phyloP scores from a whole-genome alignment of 2,113 vertebrate genomes.

The Crotalus horridus region DNA sequence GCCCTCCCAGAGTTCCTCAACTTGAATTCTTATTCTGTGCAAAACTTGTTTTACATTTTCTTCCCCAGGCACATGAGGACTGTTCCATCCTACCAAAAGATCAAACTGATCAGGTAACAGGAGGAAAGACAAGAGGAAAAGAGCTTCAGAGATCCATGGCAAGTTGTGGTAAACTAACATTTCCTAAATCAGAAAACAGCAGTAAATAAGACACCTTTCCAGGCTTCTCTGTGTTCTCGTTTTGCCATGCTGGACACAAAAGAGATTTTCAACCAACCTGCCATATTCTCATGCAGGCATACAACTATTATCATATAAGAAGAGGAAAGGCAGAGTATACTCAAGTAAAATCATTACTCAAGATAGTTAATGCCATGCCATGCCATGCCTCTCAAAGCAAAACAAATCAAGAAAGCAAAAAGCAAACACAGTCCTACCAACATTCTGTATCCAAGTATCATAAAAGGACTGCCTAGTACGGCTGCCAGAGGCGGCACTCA shows the following conservation, averaged over 20 bases:
- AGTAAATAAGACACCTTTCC: neutral
- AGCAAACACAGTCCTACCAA: neutral
- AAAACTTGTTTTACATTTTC: neutral
- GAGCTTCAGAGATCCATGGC: slow-evolving; percentile 4
- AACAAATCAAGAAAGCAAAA: neutral
- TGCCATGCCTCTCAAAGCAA: neutral
- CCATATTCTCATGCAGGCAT: neutral
- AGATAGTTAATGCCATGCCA: neutral
- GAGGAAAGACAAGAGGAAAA: neutral
- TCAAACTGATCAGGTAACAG: slow-evolving; percentile 8
- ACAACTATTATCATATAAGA: neutral
- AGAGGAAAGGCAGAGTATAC: neutral
- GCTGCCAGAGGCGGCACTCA: too few species aligned
- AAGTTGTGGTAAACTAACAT: neutral
- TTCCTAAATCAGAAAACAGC: neutral
- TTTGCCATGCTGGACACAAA: neutral
- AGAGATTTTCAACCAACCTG: neutral
- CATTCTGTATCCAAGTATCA: neutral
- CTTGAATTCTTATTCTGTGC: neutral
- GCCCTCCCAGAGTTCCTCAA: neutral
- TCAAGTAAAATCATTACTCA: neutral
- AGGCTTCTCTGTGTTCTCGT: neutral
- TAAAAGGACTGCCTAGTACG: neutral
- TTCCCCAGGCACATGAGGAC: neutral
- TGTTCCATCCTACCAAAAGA: slow-evolving; percentile 3